Conservation (phyloP, 2,888 invertebrate genomes). For the Parnassius apollo region DNA sequence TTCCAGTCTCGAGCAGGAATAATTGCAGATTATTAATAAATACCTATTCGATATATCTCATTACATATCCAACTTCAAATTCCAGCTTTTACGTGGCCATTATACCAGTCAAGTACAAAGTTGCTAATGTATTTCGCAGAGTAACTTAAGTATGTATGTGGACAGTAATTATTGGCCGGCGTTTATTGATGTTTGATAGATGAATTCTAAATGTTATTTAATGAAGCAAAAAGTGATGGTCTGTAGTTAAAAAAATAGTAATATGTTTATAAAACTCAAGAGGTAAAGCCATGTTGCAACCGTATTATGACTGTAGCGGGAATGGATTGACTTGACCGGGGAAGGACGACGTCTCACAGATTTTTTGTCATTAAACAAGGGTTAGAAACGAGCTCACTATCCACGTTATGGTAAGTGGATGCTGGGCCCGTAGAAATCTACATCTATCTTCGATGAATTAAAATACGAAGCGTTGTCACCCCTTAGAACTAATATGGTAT, state of each 20-base stretch:
- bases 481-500: too few species aligned
- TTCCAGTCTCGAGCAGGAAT: not conserved
- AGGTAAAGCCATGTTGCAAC: too few species aligned
- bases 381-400: too few species aligned
- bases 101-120: conserved; percentile 12
- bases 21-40: conserved; percentile 3
- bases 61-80: conserved; percentile 10
- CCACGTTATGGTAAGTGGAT: too few species aligned
- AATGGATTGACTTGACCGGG: too few species aligned
- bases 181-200: conserved; percentile 7
- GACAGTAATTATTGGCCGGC: conserved; percentile 8
- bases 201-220: conserved; percentile 15
- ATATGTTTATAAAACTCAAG: too few species aligned
- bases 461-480: too few species aligned
- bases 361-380: too few species aligned
- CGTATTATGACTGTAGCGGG: too few species aligned
- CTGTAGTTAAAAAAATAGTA: not conserved
- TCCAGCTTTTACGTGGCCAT: conserved; percentile 10
- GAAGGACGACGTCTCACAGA: too few species aligned
- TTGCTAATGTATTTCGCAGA: conserved; percentile 20
- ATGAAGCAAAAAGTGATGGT: conserved; percentile 1
- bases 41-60: not conserved
- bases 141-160: conserved; percentile 8
- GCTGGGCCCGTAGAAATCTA: too few species aligned
- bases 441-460: too few species aligned